These are phyloP conservation scores for Epinephelus coioides DNA, from an alignment of 2,797 vertebrate genomes.

Conservation along the genomic window DNA sequence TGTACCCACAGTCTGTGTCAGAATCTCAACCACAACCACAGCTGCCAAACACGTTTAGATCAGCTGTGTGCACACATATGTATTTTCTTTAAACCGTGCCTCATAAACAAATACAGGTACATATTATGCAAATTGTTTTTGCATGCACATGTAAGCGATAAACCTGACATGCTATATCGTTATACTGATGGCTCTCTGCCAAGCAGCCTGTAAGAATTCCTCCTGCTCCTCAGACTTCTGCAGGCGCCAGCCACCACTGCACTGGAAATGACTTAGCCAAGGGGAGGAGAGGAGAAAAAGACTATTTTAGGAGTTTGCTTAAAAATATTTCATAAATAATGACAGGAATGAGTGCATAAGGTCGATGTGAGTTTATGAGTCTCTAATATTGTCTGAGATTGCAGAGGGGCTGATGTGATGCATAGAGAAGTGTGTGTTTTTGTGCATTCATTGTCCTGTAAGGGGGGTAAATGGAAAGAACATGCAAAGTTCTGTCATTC, in stretches of 20 bases:
- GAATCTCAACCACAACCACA: slow-evolving; percentile 11
- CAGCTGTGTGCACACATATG: slow-evolving; percentile 27
- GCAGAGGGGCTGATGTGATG: slow-evolving; percentile 35
- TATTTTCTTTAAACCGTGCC: slow-evolving; percentile 17
- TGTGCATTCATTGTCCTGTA: slow-evolving; percentile 41
- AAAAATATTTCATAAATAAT: slow-evolving; percentile 83
- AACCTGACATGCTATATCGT: slow-evolving; percentile 56
- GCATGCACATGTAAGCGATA: slow-evolving; percentile 57
- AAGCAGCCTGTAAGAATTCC: slow-evolving; percentile 71
- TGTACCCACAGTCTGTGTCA: slow-evolving; percentile 33
- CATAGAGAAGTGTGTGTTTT: slow-evolving; percentile 18
- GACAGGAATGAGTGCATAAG: slow-evolving; percentile 72
- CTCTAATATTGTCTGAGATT: slow-evolving; percentile 59
- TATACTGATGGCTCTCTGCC: slow-evolving; percentile 64
- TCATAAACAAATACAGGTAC: slow-evolving; percentile 56
- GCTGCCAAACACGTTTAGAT: slow-evolving; percentile 38
- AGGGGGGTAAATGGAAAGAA: slow-evolving; percentile 72
- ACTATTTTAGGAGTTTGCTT: slow-evolving; percentile 81
- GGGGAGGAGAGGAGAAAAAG: slow-evolving; percentile 56
- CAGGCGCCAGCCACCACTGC: slow-evolving; percentile 73
- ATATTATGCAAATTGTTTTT: slow-evolving; percentile 59
- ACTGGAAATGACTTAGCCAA: slow-evolving; percentile 73
- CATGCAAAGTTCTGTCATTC: slow-evolving; percentile 63
- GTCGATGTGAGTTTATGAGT: slow-evolving; percentile 71
- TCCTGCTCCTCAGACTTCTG: slow-evolving; percentile 72